Evolutionary conservation across 1,140 invertebrate genomes (phyloP).

Genomic region (Odontomachus brunneus): DNA sequence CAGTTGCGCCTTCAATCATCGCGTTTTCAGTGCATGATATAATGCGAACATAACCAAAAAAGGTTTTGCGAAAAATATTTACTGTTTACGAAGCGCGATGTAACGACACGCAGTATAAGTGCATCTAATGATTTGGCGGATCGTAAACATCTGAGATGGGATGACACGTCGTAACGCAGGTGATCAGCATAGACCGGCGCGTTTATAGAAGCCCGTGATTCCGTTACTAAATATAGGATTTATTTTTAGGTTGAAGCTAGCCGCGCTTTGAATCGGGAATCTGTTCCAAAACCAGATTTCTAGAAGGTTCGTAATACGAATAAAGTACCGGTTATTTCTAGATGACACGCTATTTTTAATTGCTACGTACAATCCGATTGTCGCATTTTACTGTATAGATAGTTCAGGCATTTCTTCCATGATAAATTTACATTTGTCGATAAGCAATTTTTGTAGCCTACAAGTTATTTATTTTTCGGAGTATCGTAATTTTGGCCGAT

Average conservation of each 20-base stretch:
- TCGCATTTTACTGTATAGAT: neutral
- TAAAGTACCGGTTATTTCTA: constrained; percentile 36
- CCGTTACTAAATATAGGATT: constrained; percentile 81
- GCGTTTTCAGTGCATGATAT: neutral
- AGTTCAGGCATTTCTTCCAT: neutral
- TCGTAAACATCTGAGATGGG: constrained; percentile 49
- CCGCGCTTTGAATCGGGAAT: constrained; percentile 72
- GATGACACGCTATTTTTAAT: constrained; percentile 4
- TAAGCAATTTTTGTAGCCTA: neutral
- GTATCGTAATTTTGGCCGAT: neutral
- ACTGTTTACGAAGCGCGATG: constrained; percentile 62
- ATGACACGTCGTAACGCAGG: neutral
- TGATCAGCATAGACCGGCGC: neutral
- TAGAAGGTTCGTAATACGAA: constrained; percentile 70
- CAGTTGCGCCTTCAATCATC: no score
- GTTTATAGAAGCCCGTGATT: constrained; percentile 28
- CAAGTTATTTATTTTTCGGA: neutral
- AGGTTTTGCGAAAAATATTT: constrained; percentile 69
- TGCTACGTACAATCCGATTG: no score
- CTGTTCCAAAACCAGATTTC: constrained; percentile 71
- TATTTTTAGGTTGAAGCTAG: constrained; percentile 83
- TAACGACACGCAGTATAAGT: constrained; percentile 42
- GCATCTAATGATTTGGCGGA: constrained; percentile 25
- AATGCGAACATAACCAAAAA: constrained; percentile 16
- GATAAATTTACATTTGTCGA: neutral